Percentiles rank a stretch among this genome's conserved stretches.
Conservation (phyloP, 2,797 vertebrate genomes). For the Cephalopachus bancanus region DNA sequence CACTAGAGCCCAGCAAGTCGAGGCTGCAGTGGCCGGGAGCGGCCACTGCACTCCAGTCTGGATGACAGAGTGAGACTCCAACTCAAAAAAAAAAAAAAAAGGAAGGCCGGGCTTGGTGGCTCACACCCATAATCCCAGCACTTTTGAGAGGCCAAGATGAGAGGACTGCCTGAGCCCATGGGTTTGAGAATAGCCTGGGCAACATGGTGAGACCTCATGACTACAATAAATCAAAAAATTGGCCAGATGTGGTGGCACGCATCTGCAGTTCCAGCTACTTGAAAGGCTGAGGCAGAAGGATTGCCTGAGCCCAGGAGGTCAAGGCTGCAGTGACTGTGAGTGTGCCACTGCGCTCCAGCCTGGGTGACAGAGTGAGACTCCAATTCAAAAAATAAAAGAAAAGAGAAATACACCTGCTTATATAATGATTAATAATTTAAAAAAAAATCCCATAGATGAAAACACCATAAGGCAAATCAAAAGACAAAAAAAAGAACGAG, state of each 20-base stretch:
- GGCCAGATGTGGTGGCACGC: fast-evolving
- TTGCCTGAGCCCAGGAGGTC: background rate
- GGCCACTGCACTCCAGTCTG: too few relatives aligned
- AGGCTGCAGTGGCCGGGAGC: too few relatives aligned
- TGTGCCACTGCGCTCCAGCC: background rate
- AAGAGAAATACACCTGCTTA: background rate
- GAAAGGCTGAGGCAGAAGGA: background rate
- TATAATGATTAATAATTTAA: background rate
- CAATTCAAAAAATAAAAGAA: too few relatives aligned
- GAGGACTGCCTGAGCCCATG: too few relatives aligned
- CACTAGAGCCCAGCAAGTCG: too few relatives aligned
- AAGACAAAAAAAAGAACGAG: background rate
- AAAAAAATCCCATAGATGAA: background rate
- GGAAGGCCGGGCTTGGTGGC: too few relatives aligned
- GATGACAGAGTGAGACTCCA: too few relatives aligned
- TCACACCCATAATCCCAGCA: too few relatives aligned
- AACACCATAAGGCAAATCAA: background rate
- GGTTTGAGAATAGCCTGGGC: too few relatives aligned
- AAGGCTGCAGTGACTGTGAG: background rate
- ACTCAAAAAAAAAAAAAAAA: too few relatives aligned
- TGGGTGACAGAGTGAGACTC: background rate
- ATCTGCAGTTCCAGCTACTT: background rate
- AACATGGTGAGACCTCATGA: too few relatives aligned
- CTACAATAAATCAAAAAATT: background rate
- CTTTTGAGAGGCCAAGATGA: too few relatives aligned